Conservation (phyloP, 2,888 invertebrate genomes). For the Acanthosoma haemorrhoidale region DNA sequence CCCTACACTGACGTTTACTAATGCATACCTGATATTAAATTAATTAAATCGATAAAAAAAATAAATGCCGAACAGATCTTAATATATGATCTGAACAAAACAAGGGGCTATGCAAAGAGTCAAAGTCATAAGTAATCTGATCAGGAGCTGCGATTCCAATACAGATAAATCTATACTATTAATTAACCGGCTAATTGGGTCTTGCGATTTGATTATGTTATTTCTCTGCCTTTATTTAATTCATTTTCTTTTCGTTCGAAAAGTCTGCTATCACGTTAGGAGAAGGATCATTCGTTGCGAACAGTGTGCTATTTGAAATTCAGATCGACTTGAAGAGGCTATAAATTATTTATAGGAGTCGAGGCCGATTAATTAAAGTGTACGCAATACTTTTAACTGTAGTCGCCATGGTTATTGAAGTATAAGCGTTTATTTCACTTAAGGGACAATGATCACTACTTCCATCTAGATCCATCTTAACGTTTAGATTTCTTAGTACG, state of each 20-base stretch:
- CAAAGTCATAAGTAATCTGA: background rate
- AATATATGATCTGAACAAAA: too few relatives aligned
- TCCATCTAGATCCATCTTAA: too few relatives aligned
- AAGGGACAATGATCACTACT: too few relatives aligned
- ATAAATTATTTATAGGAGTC: background rate
- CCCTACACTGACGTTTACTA: too few relatives aligned
- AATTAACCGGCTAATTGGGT: background rate
- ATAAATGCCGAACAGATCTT: too few relatives aligned
- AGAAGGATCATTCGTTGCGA: background rate
- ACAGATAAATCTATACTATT: background rate
- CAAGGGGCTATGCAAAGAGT: too few relatives aligned
- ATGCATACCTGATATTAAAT: too few relatives aligned
- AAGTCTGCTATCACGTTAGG: background rate
- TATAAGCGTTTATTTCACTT: too few relatives aligned
- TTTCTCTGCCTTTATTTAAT: background rate
- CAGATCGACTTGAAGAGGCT: background rate
- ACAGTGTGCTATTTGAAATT: background rate
- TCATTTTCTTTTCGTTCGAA: background rate
- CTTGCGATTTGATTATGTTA: background rate
- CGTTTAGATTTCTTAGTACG: too few relatives aligned
- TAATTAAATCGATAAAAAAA: too few relatives aligned
- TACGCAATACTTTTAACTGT: too few relatives aligned
- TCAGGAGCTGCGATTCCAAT: background rate
- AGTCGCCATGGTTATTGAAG: too few relatives aligned
- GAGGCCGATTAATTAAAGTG: background rate